These are phyloP conservation scores for Rhizoglyphus robini DNA, from an alignment of 1,140 invertebrate genomes.

Conservation along the genomic window DNA sequence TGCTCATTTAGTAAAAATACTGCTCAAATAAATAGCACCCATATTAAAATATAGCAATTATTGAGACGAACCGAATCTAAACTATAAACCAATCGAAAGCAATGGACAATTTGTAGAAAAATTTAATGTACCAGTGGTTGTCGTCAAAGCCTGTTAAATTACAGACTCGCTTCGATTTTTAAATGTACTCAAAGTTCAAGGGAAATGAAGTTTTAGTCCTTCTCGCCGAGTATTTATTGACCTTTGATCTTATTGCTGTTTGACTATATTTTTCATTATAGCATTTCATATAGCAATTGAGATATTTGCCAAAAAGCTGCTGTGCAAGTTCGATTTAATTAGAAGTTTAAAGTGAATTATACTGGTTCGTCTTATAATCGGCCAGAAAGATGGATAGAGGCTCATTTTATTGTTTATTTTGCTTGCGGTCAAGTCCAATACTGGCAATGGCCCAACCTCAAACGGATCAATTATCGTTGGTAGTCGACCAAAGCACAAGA, in stretches of 20 bases:
- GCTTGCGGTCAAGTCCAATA: conserved; percentile 99
- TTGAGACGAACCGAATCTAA: no score
- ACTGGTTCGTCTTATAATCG: conserved; percentile 96
- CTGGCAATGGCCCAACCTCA: conserved; percentile 41
- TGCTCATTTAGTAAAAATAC: no score
- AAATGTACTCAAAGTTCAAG: conserved; percentile 88
- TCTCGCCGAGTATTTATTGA: conserved; percentile 70
- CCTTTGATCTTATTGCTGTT: no score
- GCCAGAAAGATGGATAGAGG: conserved; percentile 99
- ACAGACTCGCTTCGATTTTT: conserved; percentile 45
- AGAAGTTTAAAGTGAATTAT: conserved; percentile 99
- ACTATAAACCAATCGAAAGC: not conserved
- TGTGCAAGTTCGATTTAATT: conserved; percentile 94
- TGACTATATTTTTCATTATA: no score
- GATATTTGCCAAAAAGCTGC: conserved; percentile 91
- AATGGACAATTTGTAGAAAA: not conserved
- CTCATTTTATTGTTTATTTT: conserved; percentile 92
- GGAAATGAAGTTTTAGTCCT: conserved; percentile 96
- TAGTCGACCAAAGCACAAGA: not conserved
- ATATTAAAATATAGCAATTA: no score
- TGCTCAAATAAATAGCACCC: no score
- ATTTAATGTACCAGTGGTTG: not conserved
- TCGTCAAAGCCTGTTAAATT: not conserved
- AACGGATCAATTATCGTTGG: no score
- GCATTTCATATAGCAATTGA: no score